A percentile compares a stretch with the other conserved stretches of the same genome.
Evolutionary conservation across 35 echinoderm and acorn worm genomes (phyloP).

Genomic region (Chiridota heheva): DNA sequence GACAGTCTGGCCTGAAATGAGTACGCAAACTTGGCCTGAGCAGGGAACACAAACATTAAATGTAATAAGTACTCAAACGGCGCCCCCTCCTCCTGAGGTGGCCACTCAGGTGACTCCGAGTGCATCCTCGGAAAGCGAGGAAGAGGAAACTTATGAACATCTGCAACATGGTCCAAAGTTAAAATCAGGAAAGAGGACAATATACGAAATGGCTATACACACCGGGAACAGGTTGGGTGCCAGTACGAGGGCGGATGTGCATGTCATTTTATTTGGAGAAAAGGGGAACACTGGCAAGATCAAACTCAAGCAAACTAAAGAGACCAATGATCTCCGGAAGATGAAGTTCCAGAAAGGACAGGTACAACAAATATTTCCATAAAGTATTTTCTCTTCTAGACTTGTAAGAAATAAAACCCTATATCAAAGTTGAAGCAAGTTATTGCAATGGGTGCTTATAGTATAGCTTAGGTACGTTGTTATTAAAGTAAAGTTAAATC

Average conservation of each 20-base stretch:
- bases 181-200: slow-evolving; percentile 87
- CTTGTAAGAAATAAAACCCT: too few species aligned
- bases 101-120: slow-evolving; percentile 68
- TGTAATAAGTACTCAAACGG: slow-evolving; percentile 83
- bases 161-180: slow-evolving; percentile 86
- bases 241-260: slow-evolving; percentile 87
- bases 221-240: slow-evolving; percentile 91
- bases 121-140: slow-evolving; percentile 41
- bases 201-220: slow-evolving; percentile 90
- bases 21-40: slow-evolving; percentile 82
- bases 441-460: too few species aligned
- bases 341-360: slow-evolving; percentile 94
- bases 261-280: slow-evolving; percentile 85
- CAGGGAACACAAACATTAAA: slow-evolving; percentile 65
- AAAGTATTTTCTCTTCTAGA: not conserved
- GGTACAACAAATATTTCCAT: slow-evolving; percentile 50
- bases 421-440: too few species aligned
- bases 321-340: slow-evolving; percentile 53
- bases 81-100: slow-evolving; percentile 41
- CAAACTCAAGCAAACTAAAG: slow-evolving; percentile 87
- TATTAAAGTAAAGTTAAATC: too few species aligned
- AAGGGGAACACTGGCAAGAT: slow-evolving; percentile 98
- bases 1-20: slow-evolving; percentile 42
- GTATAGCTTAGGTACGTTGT: too few species aligned
- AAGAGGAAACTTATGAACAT: slow-evolving; percentile 69